Conservation (phyloP, 2,113 vertebrate genomes). For the Phrynosoma platyrhinos region DNA sequence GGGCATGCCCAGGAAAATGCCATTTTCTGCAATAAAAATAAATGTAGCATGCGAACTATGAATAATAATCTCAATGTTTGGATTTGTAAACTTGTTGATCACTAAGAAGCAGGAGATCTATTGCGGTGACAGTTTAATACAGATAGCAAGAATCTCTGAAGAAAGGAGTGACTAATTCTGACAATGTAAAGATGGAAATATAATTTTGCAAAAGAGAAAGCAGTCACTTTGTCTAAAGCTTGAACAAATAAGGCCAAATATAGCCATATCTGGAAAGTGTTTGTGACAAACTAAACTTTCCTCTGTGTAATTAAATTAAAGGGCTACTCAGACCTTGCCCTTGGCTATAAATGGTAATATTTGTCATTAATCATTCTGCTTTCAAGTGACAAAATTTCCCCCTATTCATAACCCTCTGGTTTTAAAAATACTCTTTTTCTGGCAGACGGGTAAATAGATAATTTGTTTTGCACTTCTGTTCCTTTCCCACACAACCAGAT, state of each 20-base stretch:
- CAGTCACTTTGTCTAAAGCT: neutral
- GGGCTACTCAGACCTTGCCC: neutral
- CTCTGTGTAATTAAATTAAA: slow-evolving; percentile 8
- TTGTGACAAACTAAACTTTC: neutral
- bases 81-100: neutral
- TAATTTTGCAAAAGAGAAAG: neutral
- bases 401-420: neutral
- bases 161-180: neutral
- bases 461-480: neutral
- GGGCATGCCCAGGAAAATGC: neutral
- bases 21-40: neutral
- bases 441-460: neutral
- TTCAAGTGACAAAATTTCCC: neutral
- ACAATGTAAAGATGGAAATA: neutral
- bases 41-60: neutral
- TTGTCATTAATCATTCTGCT: slow-evolving; percentile 17
- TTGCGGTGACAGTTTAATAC: neutral
- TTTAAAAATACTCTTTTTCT: slow-evolving; percentile 2
- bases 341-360: neutral
- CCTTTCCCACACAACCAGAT: neutral
- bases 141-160: neutral
- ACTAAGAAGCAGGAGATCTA: neutral
- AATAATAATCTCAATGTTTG: neutral
- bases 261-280: neutral
- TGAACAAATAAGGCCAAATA: neutral